Base-by-base conservation (phyloP, 2,888 invertebrate species). In the Torymus aiolomorphi region DNA sequence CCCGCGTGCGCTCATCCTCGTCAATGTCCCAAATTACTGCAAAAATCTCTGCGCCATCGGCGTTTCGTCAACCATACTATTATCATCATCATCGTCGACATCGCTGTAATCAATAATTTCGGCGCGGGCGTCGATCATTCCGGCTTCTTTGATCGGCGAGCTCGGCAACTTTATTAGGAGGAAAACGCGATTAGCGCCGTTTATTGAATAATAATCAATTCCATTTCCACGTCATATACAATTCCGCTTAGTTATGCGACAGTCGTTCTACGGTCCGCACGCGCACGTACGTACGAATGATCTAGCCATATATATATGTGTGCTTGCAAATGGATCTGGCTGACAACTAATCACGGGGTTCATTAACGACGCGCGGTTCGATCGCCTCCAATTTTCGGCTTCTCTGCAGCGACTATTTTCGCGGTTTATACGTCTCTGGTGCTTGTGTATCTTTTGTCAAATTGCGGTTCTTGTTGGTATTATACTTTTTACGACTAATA, bases 301-400 rank as follows among this genome's bases (percentile, higher is more conserved):
- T 72, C 65, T 42, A 57, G 20, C 57, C 16, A 10, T 20, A 20
- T 20, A 20, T 20, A 20, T 20, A 2, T 20, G 20, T 20, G 20
- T 14, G 18, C 57, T 69, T 56, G 71, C 66, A 66, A 74, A 70
- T 42, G 61, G 65, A 79, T 79, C 49, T 42, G 24, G 16, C 73
- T 62, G 54, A 49, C 72, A 67, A 80, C 73, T 80, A 78, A 80
- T 78, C 69, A 65, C 76, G 42, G 54, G 69, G 59, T 78, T 75
- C 74, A 74, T 81, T 74, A 81, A 65, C 12, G 72, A 70, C 74
- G 31, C 31, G 31, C 31, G 20, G 71, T 76, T 74, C 51, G 56
- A 42, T 42, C 57, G 14, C 56, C 56, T 74, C 49, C 57, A 57
- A 73, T 59, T 75, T 75, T 59, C 31, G 31, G 31, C 31, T 16